Evolutionary conservation across 2,797 vertebrate species (phyloP).

Genomic region (Lepidocolaptes lacrymiger): DNA sequence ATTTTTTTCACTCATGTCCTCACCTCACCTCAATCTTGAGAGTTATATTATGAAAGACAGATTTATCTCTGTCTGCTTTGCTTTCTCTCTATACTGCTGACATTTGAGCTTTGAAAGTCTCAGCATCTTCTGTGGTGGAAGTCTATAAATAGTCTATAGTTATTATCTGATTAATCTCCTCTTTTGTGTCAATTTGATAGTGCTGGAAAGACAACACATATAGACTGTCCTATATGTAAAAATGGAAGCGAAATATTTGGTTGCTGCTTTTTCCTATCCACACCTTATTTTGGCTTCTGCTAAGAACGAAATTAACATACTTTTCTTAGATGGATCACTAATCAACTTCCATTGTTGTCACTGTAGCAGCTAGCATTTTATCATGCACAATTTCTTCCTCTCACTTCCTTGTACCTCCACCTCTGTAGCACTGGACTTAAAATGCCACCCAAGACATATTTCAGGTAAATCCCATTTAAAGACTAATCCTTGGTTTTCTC

Average conservation of each 20-base stretch:
- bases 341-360: neutral
- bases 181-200: neutral
- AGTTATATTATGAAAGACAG: neutral
- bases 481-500: neutral
- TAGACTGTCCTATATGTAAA: neutral
- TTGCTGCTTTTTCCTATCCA: neutral
- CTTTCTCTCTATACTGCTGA: neutral
- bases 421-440: neutral
- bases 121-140: accelerated
- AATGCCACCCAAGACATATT: neutral
- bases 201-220: neutral
- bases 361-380: neutral
- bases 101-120: neutral
- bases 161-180: neutral
- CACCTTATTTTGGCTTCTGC: neutral
- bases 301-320: neutral
- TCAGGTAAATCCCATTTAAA: neutral
- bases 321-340: neutral
- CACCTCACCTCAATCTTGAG: neutral
- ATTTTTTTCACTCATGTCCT: neutral
- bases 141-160: neutral
- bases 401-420: neutral
- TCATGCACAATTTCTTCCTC: accelerated
- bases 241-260: neutral
- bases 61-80: neutral